Base-by-base conservation (phyloP, 2,888 invertebrate species). In the Tetanocera ferruginea region DNA sequence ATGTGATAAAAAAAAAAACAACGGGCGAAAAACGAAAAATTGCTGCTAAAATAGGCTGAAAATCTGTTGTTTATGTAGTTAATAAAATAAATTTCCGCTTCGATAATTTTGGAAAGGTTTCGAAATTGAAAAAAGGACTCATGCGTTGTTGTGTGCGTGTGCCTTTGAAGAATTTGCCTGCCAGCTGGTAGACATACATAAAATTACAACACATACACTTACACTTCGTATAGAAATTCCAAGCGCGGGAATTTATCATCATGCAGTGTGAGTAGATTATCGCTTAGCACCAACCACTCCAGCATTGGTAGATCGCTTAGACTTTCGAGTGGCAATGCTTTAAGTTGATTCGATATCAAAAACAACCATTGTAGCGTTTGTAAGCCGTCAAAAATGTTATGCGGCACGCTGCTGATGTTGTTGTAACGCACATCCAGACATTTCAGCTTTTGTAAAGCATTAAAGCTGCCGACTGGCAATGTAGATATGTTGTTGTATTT, bases 191-290 rank as follows among this genome's bases (percentile, higher is more conserved):
- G 11, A 43, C 14, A 43, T 37, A 14, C 14, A 43, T 43, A 43
- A 43, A 43, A 43, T 11, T 43, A 43, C 43, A 43, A 14, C 43
- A 43, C 43, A 37, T 37, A 37, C 37, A 37, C 91, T 91, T 88
- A 92, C 92, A 92, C 84, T 83, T 92, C 91, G 74, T 82, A 85
- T 14, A 93, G 84, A 34, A 85, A 86, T 9, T 89, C 89, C 80
- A 92, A 86, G 80, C 86, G 83, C 9, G 92, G 91, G 83, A 93
- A 90, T 57, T 82, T 85, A 67, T 91, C 88, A 43, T 88, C 87
- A 52, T 87, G 86, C 73, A 91, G 85, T 3, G 90, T 91, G 55
- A 93, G 84, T 14, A 86, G 85, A 87, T 93, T 93, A 51, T 89
- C 84, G 17, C 90, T 90, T 69, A 93, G 84, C 81, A 91, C 87